phyloP scores from a whole-genome alignment of 2,113 vertebrate species.

The Maccullochella peelii region DNA sequence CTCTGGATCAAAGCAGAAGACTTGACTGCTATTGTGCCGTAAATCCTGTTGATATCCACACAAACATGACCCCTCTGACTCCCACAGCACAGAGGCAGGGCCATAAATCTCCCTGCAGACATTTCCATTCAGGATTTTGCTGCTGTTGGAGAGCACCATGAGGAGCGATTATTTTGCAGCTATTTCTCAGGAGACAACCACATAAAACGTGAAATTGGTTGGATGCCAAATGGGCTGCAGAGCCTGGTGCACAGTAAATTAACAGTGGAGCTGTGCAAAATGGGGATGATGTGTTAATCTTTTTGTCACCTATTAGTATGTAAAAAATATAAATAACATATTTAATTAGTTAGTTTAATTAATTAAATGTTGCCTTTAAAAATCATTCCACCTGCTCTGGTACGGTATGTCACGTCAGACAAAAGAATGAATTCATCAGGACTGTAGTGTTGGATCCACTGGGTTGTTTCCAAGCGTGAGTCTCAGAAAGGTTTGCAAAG shows the following conservation, averaged over 20 bases:
- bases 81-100: conserved; percentile 41
- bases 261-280: not conserved
- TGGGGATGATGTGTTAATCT: not conserved
- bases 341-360: not conserved
- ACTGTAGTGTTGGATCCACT: conserved; percentile 22
- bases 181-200: conserved; percentile 14
- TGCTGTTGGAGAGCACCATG: conserved; percentile 42
- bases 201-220: conserved; percentile 29
- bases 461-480: conserved; percentile 59
- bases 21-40: conserved; percentile 70
- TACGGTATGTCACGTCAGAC: not conserved
- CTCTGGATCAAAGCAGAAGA: conserved; percentile 71
- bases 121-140: conserved; percentile 66
- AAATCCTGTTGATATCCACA: conserved; percentile 80
- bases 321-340: not conserved
- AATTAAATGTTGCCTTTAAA: not conserved
- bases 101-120: conserved; percentile 55
- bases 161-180: conserved; percentile 54
- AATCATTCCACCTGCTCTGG: not conserved
- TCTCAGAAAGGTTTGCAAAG: conserved; percentile 35
- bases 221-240: conserved; percentile 13
- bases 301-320: not conserved
- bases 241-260: not conserved
- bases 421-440: conserved; percentile 49
- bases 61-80: conserved; percentile 79